A percentile compares a stretch with the other conserved stretches of the same genome.
Evolutionary conservation across 1,140 invertebrate species (phyloP).

Genomic region (Oryzaephilus surinamensis): DNA sequence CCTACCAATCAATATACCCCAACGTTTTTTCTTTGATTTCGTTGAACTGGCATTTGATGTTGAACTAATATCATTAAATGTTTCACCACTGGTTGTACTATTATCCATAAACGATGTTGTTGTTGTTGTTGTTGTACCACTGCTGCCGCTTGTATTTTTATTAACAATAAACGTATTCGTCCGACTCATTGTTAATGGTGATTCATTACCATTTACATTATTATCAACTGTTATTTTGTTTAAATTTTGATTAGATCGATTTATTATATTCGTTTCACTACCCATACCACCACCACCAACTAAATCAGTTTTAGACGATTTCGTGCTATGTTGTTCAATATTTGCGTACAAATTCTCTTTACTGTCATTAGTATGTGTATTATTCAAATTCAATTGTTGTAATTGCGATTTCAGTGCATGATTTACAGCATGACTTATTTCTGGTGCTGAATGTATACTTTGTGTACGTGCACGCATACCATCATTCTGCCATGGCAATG

Average conservation of each 20-base stretch:
- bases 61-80: conserved; percentile 25
- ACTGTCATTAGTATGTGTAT: conserved; percentile 7
- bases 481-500: conserved; percentile 48
- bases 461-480: conserved; percentile 47
- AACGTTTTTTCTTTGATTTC: conserved; percentile 50
- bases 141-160: conserved; percentile 12
- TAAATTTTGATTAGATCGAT: conserved; percentile 19
- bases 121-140: conserved; percentile 10
- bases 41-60: conserved; percentile 17
- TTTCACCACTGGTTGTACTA: too few relatives aligned
- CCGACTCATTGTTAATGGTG: conserved; percentile 13
- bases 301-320: conserved; percentile 22
- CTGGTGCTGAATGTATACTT: conserved; percentile 55
- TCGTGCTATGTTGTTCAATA: conserved; percentile 15
- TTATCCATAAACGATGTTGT: conserved; percentile 6
- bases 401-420: conserved; percentile 24
- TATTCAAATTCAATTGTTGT: conserved; percentile 15
- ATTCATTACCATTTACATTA: conserved; percentile 9
- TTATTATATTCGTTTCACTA: conserved; percentile 10
- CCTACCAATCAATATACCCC: conserved; percentile 49
- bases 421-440: conserved; percentile 37
- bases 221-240: conserved; percentile 2
- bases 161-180: conserved; percentile 23
- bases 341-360: conserved; percentile 31
- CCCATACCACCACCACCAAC: too few relatives aligned